Evolutionary conservation across 2,888 invertebrate species (phyloP), one percentile per base, ranked within the genome.

Genomic region (Oscheius sp.): DNA sequence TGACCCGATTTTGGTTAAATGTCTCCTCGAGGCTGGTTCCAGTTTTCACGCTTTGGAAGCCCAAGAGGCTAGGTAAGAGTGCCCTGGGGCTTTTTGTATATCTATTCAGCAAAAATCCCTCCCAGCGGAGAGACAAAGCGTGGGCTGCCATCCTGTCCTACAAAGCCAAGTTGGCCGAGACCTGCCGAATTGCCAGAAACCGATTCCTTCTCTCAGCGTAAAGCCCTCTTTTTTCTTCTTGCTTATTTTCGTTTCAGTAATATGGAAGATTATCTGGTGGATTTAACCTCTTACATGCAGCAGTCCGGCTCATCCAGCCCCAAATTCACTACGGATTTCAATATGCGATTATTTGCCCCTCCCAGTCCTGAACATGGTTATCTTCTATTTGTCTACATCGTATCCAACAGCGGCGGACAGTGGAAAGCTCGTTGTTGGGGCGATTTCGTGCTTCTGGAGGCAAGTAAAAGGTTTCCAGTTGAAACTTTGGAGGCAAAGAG

Each of bases 21-120:
- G 29, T 43, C 59, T 70, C 2, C 45, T 70, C 18, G 52, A 70
- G 43, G 45, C 49, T 25, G 70, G 70, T 16, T 58, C 70, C 7
- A 46, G 35, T 35, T 35, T 35, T 9, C 35, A 35, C 21, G 49
- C 16, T 13, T 23, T 45, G 25, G 12, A 43, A 2, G 46, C n/a
- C 18, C 21, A 21, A 13, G 21, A 49, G 21, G 21, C 21, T 12
- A 59, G 27, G 43, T 29, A 59, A 59, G 61, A 43, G 21, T n/a
- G n/a, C n/a, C n/a, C n/a, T n/a, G n/a, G n/a, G n/a, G n/a, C n/a
- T n/a, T n/a, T n/a, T n/a, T n/a, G n/a, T n/a, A n/a, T n/a, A n/a
- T n/a, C n/a, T n/a, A 3, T 35, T 35, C 35, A 35, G 35, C 35
- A 35, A 35, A 35, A 3, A 3, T 35, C 9, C 35, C 3, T 6